Conservation (phyloP, 2,113 vertebrate species). For the Albula goreensis region DNA sequence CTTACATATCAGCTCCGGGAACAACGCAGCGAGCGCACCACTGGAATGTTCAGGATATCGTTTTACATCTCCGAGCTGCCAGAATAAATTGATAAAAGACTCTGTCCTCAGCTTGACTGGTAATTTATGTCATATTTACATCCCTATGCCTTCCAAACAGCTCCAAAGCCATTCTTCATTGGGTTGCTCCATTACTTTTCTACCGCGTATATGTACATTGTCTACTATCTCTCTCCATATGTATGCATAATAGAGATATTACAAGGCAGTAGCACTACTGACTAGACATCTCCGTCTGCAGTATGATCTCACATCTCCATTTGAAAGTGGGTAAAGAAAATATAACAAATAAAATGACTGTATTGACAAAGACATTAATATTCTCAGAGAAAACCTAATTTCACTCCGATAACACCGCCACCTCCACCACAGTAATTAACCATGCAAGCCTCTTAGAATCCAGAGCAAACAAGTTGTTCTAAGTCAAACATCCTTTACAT, state of each 20-base stretch:
- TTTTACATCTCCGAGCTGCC: not conserved
- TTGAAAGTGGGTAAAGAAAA: not conserved
- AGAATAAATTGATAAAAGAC: not conserved
- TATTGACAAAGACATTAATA: conserved; percentile 2
- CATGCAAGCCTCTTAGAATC: not conserved
- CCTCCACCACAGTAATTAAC: not conserved
- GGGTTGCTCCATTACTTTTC: no score
- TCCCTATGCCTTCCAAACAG: no score
- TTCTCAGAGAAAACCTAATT: not conserved
- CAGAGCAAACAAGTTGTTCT: not conserved
- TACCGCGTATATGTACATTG: no score
- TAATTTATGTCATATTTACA: not conserved
- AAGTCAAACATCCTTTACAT: conserved; percentile 13
- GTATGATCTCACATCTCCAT: not conserved
- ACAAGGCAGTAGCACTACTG: not conserved
- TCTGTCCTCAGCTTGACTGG: not conserved
- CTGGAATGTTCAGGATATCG: not conserved
- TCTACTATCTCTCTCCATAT: no score
- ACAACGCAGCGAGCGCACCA: not conserved
- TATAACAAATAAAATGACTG: not conserved
- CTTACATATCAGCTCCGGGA: not conserved
- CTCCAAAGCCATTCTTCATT: no score
- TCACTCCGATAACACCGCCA: not conserved
- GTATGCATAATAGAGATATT: not conserved
- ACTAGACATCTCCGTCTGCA: not conserved